A percentile compares a stretch with the other conserved stretches of the same genome.
phyloP scores from a whole-genome alignment of 1,140 invertebrate genomes.

The Coelopa frigida region DNA sequence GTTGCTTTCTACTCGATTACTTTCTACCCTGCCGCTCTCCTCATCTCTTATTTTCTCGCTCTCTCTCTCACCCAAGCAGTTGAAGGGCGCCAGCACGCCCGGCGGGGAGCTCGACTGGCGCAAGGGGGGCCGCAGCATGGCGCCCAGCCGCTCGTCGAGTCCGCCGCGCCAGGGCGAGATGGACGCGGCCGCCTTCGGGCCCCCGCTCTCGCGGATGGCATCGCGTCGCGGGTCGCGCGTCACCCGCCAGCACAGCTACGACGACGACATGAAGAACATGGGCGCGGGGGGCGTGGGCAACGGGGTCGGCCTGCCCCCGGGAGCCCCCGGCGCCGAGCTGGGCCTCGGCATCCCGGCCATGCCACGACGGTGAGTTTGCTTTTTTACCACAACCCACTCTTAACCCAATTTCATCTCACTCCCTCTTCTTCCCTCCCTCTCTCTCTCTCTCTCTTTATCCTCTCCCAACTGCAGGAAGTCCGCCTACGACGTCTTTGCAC shows the following conservation, averaged over 20 bases:
- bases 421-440: too few relatives aligned
- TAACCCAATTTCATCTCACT: not conserved
- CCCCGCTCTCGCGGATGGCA: slow-evolving; percentile 41
- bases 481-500: slow-evolving; percentile 68
- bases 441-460: not conserved
- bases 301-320: slow-evolving; percentile 24
- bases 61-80: slow-evolving; percentile 11
- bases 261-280: slow-evolving; percentile 58
- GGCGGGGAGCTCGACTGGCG: slow-evolving; percentile 34
- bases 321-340: slow-evolving; percentile 34
- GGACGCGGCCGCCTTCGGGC: slow-evolving; percentile 30
- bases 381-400: too few relatives aligned
- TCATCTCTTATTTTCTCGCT: not conserved
- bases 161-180: slow-evolving; percentile 42
- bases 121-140: slow-evolving; percentile 46
- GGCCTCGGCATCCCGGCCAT: slow-evolving; percentile 59
- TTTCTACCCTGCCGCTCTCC: not conserved
- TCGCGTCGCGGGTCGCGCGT: slow-evolving; percentile 58
- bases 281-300: slow-evolving; percentile 45
- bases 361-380: slow-evolving; percentile 52
- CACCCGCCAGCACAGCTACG: slow-evolving; percentile 69
- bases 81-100: slow-evolving; percentile 21
- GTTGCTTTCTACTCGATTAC: not conserved
- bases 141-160: slow-evolving; percentile 47
- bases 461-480: slow-evolving; percentile 53